Base-by-base conservation (phyloP, 2,888 invertebrate species). In the Sicus ferrugineus region DNA sequence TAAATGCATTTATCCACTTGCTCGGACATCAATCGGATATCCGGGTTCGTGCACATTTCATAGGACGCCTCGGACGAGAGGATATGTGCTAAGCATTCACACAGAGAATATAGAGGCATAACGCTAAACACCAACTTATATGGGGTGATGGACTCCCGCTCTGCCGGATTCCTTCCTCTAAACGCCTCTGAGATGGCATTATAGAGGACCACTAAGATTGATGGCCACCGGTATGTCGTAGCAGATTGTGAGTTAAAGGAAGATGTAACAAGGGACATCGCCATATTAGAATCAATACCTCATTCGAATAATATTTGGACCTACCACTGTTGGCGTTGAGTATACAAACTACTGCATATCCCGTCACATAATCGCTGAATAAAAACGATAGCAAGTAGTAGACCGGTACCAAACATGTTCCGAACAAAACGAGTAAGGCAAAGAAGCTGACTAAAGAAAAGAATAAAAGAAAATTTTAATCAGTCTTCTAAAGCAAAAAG, bases 231-330 rank as follows among this genome's bases (percentile, higher is more conserved):
- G n/a, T n/a, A n/a, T 23, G 2, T 94, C 91, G 4, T 90, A 88
- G 7, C 86, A 86, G 81, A 93, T 92, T 4, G 89, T 61, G 75
- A 89, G 63, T 2, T 72, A 67, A 0, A 75, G 5, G 1, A 52
- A 1, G 11, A 2, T 2, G 4, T 6, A 23, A 50, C 7, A 7
- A 50, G 3, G 50, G 21, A 19, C 9, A 7, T 19, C 19, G 21
- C 19, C 14, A 59, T 11, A 34, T 38, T 26, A n/a, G 6, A 7
- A 38, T n/a, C 7, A 34, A 19, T 11, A 11, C 5, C 1, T 16
- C 5, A n/a, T 4, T n/a, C n/a, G n/a, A 30, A 14, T 59, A 6
- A 6, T 59, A n/a, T 28, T 16, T n/a, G 3, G 21, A 34, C 65
- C 26, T 66, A 66, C 66, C 56, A n/a, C 66, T 54, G 34, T 34